phyloP scores from a whole-genome alignment of 1,140 invertebrate species.

The Lanistes nyassanus region DNA sequence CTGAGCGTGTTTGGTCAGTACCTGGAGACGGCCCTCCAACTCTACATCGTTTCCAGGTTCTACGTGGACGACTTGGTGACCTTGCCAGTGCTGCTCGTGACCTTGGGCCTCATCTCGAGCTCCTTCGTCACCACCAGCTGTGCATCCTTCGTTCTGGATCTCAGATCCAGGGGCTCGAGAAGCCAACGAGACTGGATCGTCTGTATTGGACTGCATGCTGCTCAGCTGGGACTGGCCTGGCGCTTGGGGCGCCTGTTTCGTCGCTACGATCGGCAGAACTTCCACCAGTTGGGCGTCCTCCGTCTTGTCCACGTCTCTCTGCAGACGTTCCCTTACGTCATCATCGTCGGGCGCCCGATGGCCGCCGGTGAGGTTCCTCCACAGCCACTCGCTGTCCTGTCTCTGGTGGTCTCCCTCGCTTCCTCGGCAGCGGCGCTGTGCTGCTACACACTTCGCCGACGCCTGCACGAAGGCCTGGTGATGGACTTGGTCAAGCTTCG shows the following conservation, averaged over 20 bases:
- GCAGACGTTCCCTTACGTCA: slow-evolving; percentile 15
- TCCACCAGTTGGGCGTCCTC: slow-evolving; percentile 5
- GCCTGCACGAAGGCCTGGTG: neutral
- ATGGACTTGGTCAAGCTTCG: too few species aligned
- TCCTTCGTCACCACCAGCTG: slow-evolving; percentile 2
- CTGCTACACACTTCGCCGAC: slow-evolving; percentile 1
- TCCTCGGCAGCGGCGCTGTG: slow-evolving; percentile 10
- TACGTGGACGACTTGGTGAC: neutral
- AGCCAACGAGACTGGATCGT: neutral
- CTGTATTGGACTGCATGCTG: slow-evolving; percentile 10
- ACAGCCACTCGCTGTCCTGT: neutral
- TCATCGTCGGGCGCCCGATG: neutral
- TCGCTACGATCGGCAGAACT: slow-evolving; percentile 11
- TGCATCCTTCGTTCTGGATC: slow-evolving; percentile 4
- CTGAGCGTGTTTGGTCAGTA: slow-evolving; percentile 8
- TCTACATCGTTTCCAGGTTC: neutral
- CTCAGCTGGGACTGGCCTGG: slow-evolving; percentile 23
- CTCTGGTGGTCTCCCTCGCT: slow-evolving; percentile 4
- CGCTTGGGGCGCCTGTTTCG: slow-evolving; percentile 5
- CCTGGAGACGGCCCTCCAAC: slow-evolving; percentile 10
- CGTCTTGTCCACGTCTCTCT: slow-evolving; percentile 16
- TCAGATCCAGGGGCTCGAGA: neutral
- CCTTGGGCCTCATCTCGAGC: neutral
- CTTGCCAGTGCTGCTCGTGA: neutral
- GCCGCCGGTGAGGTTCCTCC: neutral